These are phyloP conservation scores for Thamnophis sirtalis DNA, from an alignment of 2,113 vertebrate species.

Conservation along the genomic window DNA sequence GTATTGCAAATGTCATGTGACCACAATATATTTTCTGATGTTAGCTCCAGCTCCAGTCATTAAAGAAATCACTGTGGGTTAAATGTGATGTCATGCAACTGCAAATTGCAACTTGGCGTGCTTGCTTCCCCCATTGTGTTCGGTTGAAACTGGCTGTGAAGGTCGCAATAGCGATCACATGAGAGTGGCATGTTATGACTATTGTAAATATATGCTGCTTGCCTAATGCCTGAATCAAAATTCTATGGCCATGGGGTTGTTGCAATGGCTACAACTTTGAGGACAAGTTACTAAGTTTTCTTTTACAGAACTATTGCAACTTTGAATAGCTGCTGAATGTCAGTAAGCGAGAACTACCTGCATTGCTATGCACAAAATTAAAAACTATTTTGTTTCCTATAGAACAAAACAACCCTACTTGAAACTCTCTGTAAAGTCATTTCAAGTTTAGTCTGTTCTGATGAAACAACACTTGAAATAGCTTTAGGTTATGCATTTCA, in stretches of 20 bases:
- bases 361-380: not conserved
- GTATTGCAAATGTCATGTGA: not conserved
- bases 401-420: not conserved
- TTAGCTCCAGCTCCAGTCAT: not conserved
- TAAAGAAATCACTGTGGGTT: not conserved
- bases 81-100: not conserved
- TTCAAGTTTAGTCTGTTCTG: not conserved
- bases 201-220: not conserved
- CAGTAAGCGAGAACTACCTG: not conserved
- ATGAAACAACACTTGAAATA: not conserved
- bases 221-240: not conserved
- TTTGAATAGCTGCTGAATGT: not conserved
- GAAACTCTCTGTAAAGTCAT: not conserved
- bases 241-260: not conserved
- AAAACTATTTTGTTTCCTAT: not conserved
- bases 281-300: not conserved
- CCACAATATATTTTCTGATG: not conserved
- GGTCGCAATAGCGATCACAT: not conserved
- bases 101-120: not conserved
- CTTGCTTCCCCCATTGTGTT: not conserved
- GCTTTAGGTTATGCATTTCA: not conserved
- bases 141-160: not conserved
- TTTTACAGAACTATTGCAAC: not conserved
- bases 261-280: not conserved
- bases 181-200: not conserved